Percentiles rank a stretch among this genome's conserved stretches.
Conservation (phyloP, 2,113 vertebrate species). For the Psilopogon haemacephalus region DNA sequence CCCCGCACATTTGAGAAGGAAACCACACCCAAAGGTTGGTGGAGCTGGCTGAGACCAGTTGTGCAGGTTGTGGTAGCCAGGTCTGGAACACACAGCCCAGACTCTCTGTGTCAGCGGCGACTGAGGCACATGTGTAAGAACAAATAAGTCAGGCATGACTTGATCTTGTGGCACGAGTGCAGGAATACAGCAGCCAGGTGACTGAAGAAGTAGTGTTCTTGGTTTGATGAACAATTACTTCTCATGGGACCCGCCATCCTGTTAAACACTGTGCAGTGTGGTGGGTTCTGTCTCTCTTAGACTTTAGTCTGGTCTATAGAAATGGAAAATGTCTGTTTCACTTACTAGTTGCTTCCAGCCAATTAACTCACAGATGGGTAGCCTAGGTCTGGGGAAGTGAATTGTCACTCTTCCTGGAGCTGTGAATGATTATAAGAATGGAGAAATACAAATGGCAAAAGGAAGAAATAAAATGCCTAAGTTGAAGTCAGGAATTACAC, state of each 20-base stretch:
- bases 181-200: background rate
- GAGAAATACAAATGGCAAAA: background rate
- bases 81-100: background rate
- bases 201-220: background rate
- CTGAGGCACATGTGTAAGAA: background rate
- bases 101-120: background rate
- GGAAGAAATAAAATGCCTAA: background rate
- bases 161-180: background rate
- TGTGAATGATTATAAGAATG: background rate
- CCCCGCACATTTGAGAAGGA: background rate
- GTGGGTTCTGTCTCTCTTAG: background rate
- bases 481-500: background rate
- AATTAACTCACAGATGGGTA: accelerated
- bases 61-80: background rate
- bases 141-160: background rate
- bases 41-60: background rate
- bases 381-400: background rate
- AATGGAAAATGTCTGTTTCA: background rate
- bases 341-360: background rate
- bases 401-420: background rate
- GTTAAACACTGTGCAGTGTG: accelerated
- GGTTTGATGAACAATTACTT: background rate
- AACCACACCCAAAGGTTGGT: background rate
- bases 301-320: background rate
- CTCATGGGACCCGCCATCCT: background rate